phyloP scores from a whole-genome alignment of 2,888 invertebrate genomes.

The Cantharis flavilabris region DNA sequence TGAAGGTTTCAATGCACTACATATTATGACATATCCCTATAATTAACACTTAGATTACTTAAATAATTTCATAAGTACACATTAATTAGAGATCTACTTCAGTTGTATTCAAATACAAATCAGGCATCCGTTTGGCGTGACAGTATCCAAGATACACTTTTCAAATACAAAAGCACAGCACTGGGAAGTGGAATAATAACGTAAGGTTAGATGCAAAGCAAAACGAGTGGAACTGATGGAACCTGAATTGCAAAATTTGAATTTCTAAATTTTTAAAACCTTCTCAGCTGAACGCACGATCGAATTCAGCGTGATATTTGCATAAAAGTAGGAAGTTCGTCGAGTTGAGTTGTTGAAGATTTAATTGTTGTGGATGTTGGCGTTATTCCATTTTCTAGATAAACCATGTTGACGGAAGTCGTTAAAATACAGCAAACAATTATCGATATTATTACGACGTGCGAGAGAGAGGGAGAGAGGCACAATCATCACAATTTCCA shows the following conservation, averaged over 20 bases:
- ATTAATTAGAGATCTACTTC: too few species aligned
- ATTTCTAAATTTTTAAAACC: background rate
- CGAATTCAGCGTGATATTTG: background rate
- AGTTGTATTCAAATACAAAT: too few species aligned
- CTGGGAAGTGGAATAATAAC: background rate
- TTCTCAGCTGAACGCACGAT: background rate
- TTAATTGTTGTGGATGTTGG: conserved; percentile 8
- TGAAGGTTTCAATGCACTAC: too few species aligned
- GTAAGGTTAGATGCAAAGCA: background rate
- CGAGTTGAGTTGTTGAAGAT: conserved; percentile 7
- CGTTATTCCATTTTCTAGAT: background rate
- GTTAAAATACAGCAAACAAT: conserved; percentile 3
- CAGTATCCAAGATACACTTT: too few species aligned
- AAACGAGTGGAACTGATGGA: background rate
- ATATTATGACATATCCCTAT: too few species aligned
- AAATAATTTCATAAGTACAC: too few species aligned
- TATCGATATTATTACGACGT: background rate
- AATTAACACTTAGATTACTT: too few species aligned
- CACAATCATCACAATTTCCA: background rate
- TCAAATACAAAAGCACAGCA: background rate
- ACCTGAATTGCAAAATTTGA: background rate
- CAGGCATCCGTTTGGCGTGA: too few species aligned
- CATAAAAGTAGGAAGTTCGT: conserved; percentile 6
- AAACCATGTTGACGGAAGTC: conserved; percentile 15
- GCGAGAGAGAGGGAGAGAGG: background rate